Conservation (phyloP, 2,797 vertebrate genomes). For the Malacoraja senta region DNA sequence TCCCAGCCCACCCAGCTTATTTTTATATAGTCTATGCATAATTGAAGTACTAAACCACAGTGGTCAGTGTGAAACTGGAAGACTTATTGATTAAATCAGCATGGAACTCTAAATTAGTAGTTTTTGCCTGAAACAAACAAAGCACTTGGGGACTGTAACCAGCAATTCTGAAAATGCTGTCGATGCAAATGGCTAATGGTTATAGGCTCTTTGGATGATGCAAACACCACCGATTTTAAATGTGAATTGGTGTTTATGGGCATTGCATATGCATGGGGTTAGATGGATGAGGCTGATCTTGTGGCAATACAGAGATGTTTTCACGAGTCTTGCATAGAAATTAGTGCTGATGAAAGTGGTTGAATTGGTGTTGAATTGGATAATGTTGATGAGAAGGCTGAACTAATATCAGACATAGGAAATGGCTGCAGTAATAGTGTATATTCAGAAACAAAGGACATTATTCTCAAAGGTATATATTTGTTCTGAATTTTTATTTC, state of each 20-base stretch:
- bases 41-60: neutral
- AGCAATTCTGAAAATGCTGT: neutral
- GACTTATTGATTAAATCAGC: neutral
- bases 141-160: neutral
- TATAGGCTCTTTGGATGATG: neutral
- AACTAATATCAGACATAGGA: neutral
- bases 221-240: neutral
- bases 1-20: neutral
- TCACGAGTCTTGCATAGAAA: neutral
- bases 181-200: neutral
- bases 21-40: neutral
- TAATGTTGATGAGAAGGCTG: neutral
- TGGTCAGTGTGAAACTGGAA: neutral
- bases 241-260: neutral
- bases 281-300: neutral
- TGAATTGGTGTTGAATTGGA: neutral
- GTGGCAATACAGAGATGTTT: neutral
- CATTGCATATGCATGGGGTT: neutral
- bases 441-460: neutral
- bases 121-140: neutral
- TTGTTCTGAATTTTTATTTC: constrained; percentile 19
- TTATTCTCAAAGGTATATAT: neutral
- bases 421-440: neutral
- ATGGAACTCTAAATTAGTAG: neutral
- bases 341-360: neutral